Evolutionary conservation across 2,113 vertebrate species (phyloP).

Genomic region (Lepisosteus oculatus): DNA sequence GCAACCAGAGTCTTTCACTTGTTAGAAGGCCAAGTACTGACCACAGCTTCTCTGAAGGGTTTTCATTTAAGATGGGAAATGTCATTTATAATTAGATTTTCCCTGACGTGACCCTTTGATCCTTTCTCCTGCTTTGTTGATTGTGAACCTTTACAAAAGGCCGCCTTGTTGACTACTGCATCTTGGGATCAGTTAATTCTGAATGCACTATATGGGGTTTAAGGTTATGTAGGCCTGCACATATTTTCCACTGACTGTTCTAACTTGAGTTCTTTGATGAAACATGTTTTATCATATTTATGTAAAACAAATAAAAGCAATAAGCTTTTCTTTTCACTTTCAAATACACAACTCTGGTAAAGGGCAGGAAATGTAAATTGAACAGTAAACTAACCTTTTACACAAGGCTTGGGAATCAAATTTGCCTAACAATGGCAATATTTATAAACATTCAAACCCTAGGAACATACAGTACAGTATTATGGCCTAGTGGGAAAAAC

Average conservation of each 20-base stretch:
- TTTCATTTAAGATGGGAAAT: conserved; percentile 63
- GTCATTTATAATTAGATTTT: conserved; percentile 69
- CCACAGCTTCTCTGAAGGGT: conserved; percentile 40
- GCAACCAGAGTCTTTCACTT: conserved; percentile 41
- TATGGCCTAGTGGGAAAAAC: conserved; percentile 43
- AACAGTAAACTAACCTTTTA: neutral
- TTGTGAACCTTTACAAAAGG: conserved; percentile 55
- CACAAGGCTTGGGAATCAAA: conserved; percentile 9
- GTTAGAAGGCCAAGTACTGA: conserved; percentile 30
- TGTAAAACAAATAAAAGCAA: conserved; percentile 1
- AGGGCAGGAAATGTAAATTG: neutral
- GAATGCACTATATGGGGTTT: conserved; percentile 31
- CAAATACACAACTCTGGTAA: neutral
- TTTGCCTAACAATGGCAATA: conserved; percentile 30
- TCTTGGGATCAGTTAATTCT: conserved; percentile 25
- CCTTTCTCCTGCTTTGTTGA: conserved; percentile 48
- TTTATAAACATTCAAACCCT: conserved; percentile 30
- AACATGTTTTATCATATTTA: neutral
- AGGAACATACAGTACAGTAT: conserved; percentile 21
- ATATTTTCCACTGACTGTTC: conserved; percentile 46
- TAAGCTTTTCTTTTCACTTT: neutral
- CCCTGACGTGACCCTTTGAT: conserved; percentile 58
- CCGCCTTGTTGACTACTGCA: conserved; percentile 52
- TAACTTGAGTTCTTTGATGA: neutral
- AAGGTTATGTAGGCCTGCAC: conserved; percentile 33